Evolutionary conservation across 2,113 vertebrate species (phyloP).

Genomic region (Hippocampus zosterae): DNA sequence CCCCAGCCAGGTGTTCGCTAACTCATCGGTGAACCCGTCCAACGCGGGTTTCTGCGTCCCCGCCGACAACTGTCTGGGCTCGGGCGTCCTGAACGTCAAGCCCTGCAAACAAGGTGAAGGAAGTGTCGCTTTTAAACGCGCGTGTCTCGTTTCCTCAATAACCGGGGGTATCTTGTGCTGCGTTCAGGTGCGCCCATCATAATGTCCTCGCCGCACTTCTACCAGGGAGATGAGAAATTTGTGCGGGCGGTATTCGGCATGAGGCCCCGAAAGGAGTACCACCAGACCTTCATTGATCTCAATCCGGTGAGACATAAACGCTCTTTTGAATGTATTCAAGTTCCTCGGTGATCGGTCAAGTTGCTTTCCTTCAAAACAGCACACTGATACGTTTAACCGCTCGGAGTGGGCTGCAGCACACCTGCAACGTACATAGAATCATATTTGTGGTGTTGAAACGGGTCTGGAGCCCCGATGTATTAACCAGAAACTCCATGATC

Average conservation of each 20-base stretch:
- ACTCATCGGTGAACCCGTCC: conserved; percentile 75
- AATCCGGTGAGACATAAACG: conserved; percentile 78
- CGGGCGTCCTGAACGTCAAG: conserved; percentile 87
- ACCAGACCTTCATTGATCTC: conserved; percentile 84
- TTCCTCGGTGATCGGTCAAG: neutral
- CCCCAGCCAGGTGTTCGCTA: conserved; percentile 82
- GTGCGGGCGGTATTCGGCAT: conserved; percentile 79
- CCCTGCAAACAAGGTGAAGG: conserved; percentile 83
- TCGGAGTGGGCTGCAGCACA: too few relatives aligned
- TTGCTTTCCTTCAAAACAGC: neutral
- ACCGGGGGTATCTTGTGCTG: neutral
- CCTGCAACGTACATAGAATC: neutral
- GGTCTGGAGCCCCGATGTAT: neutral
- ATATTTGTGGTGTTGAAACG: neutral
- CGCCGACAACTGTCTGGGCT: conserved; percentile 79
- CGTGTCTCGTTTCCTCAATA: neutral
- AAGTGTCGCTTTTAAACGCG: neutral
- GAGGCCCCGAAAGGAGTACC: conserved; percentile 79
- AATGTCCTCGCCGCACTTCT: conserved; percentile 94
- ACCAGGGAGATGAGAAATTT: conserved; percentile 83
- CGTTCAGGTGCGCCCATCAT: conserved; percentile 86
- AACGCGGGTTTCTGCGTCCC: conserved; percentile 92
- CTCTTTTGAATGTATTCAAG: neutral
- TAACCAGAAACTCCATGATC: neutral
- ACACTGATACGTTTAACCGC: too few relatives aligned